Evolutionary conservation across 2,888 invertebrate species (phyloP), one percentile per base, ranked within the genome.

Genomic region (Brassicogethes aeneus): DNA sequence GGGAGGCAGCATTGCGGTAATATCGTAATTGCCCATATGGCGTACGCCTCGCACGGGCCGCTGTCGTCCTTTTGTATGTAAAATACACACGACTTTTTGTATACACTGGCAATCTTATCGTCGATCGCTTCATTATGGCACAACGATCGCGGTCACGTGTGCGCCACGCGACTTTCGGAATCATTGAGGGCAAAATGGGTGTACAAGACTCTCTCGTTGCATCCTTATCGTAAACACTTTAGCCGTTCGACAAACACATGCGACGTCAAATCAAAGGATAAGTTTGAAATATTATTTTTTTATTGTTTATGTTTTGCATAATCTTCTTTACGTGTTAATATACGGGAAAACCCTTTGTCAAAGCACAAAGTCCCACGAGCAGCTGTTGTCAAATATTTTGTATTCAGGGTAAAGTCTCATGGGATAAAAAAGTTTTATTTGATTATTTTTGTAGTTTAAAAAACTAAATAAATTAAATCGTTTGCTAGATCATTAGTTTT

Each of bases 231-330:
- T 53, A 56, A 61, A 54, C 57, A 54, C 55, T 59, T 62, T 60
- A 66, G 64, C 57, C 59, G 62, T 64, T 66, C 64, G 61, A 57
- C 59, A 65, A 66, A 66, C 65, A 65, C 56, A 53, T 49, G 47
- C 39, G 23, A 37, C 29, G 52, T 46, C 53, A 47, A 49, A 50
- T 50, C 50, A 45, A 41, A 46, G 47, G 50, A 38, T 55, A 56
- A 60, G 59, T 57, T 55, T 60, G 59, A 61, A 59, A 57, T 57
- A 61, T 60, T 51, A 46, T 46, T 40, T 43, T 54, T 56, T 55
- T 62, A 62, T 60, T 23, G n/a, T n/a, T n/a, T n/a, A n/a, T n/a
- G n/a, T n/a, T n/a, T n/a, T n/a, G n/a, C n/a, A n/a, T n/a, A n/a
- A n/a, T n/a, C n/a, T n/a, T n/a, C n/a, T n/a, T n/a, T n/a, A n/a